Evolutionary conservation across 1,140 invertebrate species (phyloP).

Genomic region (Anastrepha obliqua): DNA sequence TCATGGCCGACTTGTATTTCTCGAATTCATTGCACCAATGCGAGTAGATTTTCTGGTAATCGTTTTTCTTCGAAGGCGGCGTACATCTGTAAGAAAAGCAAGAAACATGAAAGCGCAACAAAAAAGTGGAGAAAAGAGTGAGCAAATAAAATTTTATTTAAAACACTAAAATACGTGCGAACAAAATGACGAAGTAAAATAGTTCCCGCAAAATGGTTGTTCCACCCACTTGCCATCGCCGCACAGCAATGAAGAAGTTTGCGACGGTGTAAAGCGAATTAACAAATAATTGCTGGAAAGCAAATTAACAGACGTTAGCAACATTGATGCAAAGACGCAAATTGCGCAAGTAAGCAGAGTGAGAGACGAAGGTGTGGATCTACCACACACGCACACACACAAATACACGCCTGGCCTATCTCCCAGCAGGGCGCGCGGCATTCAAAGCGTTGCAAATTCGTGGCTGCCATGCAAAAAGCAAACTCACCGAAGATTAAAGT

Average conservation of each 20-base stretch:
- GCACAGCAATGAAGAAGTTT: slow-evolving; percentile 2
- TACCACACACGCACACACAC: background rate
- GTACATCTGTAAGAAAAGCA: slow-evolving; percentile 76
- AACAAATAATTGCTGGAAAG: slow-evolving; percentile 54
- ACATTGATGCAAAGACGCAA: slow-evolving; percentile 38
- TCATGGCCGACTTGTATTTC: slow-evolving; percentile 86
- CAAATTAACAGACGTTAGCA: slow-evolving; percentile 54
- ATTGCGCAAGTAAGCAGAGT: background rate
- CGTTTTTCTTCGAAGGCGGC: slow-evolving; percentile 81
- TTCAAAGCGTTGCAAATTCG: background rate
- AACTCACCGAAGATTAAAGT: slow-evolving; percentile 18
- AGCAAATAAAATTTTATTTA: slow-evolving; percentile 29
- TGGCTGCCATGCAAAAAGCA: background rate
- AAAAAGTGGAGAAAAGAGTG: background rate
- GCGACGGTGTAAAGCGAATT: slow-evolving; percentile 23
- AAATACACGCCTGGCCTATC: background rate
- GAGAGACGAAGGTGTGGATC: background rate
- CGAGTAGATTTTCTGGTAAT: slow-evolving; percentile 85
- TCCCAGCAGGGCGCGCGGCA: background rate
- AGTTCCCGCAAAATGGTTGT: background rate
- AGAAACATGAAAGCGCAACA: background rate
- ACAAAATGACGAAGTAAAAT: slow-evolving; percentile 10
- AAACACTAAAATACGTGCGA: slow-evolving; percentile 4
- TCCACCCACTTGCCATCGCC: background rate
- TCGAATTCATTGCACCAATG: slow-evolving; percentile 89